A percentile compares a stretch with the other conserved stretches of the same genome.
phyloP scores from a whole-genome alignment of 1,140 invertebrate species.

The Heterodera carotae region DNA sequence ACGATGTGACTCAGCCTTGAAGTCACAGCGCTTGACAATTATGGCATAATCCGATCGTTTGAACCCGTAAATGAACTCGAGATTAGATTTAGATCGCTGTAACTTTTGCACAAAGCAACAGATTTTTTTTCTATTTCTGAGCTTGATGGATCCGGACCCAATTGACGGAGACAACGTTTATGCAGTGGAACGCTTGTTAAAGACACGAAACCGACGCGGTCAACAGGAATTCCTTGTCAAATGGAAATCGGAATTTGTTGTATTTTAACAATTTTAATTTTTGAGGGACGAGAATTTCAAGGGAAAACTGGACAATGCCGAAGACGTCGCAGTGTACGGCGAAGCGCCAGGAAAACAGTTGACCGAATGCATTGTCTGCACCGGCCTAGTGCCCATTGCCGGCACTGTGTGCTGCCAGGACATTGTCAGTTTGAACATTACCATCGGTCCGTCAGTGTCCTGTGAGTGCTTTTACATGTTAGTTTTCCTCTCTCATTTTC shows the following conservation, averaged over 20 bases:
- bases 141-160: background rate
- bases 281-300: conserved; percentile 30
- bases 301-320: conserved; percentile 23
- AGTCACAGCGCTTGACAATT: too few relatives aligned
- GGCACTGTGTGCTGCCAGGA: conserved; percentile 11
- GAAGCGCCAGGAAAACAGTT: background rate
- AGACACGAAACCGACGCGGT: conserved; percentile 36
- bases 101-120: too few relatives aligned
- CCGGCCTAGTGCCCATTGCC: conserved; percentile 13
- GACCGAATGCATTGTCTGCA: conserved; percentile 31
- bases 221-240: conserved; percentile 39
- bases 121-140: too few relatives aligned
- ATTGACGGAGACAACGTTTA: conserved; percentile 40
- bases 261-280: too few relatives aligned
- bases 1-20: too few relatives aligned
- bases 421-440: background rate
- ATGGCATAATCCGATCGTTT: too few relatives aligned
- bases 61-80: too few relatives aligned
- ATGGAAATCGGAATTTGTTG: too few relatives aligned
- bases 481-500: background rate
- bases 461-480: background rate
- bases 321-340: background rate
- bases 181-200: conserved; percentile 38
- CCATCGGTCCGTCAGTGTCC: conserved; percentile 10
- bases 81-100: too few relatives aligned